Conservation (phyloP, 2,113 vertebrate genomes). For the Erythrolamprus reginae region DNA sequence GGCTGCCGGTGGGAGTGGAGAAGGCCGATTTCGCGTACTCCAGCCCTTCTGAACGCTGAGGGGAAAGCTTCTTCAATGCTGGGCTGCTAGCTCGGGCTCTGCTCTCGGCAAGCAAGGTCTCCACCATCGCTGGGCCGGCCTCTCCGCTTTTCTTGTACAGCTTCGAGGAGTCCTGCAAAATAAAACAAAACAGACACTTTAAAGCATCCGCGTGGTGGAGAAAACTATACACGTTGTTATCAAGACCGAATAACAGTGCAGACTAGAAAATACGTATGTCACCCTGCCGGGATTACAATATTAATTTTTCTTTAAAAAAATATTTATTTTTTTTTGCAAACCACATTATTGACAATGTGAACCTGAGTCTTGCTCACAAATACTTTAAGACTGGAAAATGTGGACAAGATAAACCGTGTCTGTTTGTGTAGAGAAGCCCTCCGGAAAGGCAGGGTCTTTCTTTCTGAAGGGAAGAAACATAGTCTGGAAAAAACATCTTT, state of each 20-base stretch:
- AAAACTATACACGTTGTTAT: neutral
- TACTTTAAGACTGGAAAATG: neutral
- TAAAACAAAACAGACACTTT: conserved; percentile 39
- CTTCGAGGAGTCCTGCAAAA: conserved; percentile 70
- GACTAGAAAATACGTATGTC: neutral
- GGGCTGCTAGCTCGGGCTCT: conserved; percentile 65
- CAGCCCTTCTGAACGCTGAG: conserved; percentile 69
- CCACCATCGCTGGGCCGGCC: conserved; percentile 52
- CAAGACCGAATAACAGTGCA: neutral
- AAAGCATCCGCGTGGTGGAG: conserved; percentile 40
- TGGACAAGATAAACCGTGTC: neutral
- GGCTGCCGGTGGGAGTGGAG: conserved; percentile 67
- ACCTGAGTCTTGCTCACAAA: neutral
- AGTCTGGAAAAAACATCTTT: too few relatives aligned
- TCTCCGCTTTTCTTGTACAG: conserved; percentile 72
- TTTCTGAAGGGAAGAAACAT: too few relatives aligned
- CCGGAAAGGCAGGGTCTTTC: neutral
- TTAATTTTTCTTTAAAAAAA: neutral
- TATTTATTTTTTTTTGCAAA: neutral
- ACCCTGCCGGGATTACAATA: neutral
- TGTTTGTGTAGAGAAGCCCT: neutral
- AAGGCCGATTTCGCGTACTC: conserved; percentile 70
- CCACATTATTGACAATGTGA: too few relatives aligned
- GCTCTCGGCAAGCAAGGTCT: conserved; percentile 66
- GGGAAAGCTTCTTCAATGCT: conserved; percentile 69